Evolutionary conservation across 2,888 invertebrate species (phyloP).

Genomic region (Leucozona laternaria): DNA sequence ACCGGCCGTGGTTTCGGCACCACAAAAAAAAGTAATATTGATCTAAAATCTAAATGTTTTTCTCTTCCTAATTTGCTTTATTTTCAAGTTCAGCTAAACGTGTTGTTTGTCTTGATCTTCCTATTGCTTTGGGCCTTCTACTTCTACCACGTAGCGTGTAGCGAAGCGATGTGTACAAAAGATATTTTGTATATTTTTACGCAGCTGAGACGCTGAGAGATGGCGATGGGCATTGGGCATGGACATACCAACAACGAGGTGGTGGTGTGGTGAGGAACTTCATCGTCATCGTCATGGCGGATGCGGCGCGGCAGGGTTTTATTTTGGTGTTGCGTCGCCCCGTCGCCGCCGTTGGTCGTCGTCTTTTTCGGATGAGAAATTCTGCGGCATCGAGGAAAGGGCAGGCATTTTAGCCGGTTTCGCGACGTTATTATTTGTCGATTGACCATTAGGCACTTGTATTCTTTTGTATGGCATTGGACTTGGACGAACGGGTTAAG

Average conservation of each 20-base stretch:
- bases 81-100: slow-evolving; percentile 66
- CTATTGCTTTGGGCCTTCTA: slow-evolving; percentile 17
- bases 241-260: neutral
- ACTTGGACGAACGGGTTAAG: slow-evolving; percentile 38
- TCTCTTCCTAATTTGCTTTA: slow-evolving; percentile 64
- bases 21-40: slow-evolving; percentile 51
- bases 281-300: no score
- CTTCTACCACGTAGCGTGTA: slow-evolving; percentile 5
- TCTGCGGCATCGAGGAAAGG: slow-evolving; percentile 64
- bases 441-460: slow-evolving; percentile 74
- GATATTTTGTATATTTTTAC: slow-evolving; percentile 73
- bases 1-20: neutral
- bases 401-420: slow-evolving; percentile 72
- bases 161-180: slow-evolving; percentile 48
- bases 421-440: slow-evolving; percentile 75
- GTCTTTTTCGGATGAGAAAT: slow-evolving; percentile 53
- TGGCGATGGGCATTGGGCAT: neutral
- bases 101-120: slow-evolving; percentile 57
- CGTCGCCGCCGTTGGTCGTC: neutral
- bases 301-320: neutral
- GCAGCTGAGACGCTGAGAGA: slow-evolving; percentile 59
- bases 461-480: slow-evolving; percentile 68
- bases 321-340: slow-evolving; percentile 2
- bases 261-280: neutral
- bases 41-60: slow-evolving; percentile 45